Conservation (phyloP, 2,797 vertebrate species). For the Halcyon chelicuti region DNA sequence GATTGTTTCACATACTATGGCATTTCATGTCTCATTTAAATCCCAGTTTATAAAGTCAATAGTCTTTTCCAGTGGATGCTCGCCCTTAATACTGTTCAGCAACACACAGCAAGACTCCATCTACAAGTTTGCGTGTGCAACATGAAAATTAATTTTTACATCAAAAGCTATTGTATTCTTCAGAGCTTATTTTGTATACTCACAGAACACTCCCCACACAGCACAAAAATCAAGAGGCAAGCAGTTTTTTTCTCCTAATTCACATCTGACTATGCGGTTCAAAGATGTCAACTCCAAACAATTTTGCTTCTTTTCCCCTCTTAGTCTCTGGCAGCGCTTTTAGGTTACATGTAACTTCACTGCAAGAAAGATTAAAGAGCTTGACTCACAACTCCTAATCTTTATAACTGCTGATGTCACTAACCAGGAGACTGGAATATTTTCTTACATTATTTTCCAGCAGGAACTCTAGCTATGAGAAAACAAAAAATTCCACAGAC, state of each 20-base stretch:
- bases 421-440: not conserved
- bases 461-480: not conserved
- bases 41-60: slow-evolving; percentile 16
- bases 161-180: slow-evolving; percentile 49
- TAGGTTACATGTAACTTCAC: not conserved
- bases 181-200: slow-evolving; percentile 12
- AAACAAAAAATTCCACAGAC: not conserved
- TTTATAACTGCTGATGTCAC: not conserved
- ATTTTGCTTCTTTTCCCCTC: not conserved
- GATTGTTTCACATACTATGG: not conserved
- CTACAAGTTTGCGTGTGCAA: slow-evolving; percentile 50
- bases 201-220: not conserved
- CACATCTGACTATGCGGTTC: not conserved
- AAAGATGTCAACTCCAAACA: not conserved
- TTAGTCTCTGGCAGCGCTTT: slow-evolving; percentile 9
- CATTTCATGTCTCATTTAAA: slow-evolving; percentile 38
- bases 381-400: not conserved
- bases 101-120: slow-evolving; percentile 53
- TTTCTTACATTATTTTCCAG: not conserved
- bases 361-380: not conserved
- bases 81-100: slow-evolving; percentile 38
- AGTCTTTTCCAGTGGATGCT: slow-evolving; percentile 19
- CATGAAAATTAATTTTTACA: slow-evolving; percentile 62
- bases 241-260: not conserved
- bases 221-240: slow-evolving; percentile 34